Evolutionary conservation across 2,888 invertebrate genomes (phyloP).

Genomic region (Phorcus lineatus): DNA sequence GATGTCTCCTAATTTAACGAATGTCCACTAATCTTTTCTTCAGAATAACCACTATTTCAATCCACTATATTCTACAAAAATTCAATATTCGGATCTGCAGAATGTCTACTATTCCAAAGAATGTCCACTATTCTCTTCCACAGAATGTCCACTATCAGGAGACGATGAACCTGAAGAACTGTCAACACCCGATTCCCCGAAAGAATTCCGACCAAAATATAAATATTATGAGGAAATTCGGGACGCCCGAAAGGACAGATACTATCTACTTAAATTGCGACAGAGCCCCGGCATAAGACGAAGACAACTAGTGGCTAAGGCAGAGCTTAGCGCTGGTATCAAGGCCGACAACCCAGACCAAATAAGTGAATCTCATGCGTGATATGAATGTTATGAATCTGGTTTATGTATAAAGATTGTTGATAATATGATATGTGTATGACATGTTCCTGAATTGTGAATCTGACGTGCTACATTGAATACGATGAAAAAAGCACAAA

Average conservation of each 20-base stretch:
- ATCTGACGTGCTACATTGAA: too few relatives aligned
- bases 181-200: conserved; percentile 14
- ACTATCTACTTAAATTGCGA: conserved; percentile 57
- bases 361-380: conserved; percentile 46
- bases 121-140: background rate
- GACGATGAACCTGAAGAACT: conserved; percentile 30
- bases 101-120: too few relatives aligned
- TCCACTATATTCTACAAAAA: too few relatives aligned
- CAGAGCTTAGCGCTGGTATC: conserved; percentile 35
- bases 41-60: too few relatives aligned
- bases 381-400: background rate
- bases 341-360: conserved; percentile 31
- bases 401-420: too few relatives aligned
- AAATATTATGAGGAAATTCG: conserved; percentile 66
- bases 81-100: too few relatives aligned
- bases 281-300: conserved; percentile 65
- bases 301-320: conserved; percentile 54
- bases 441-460: too few relatives aligned
- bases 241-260: conserved; percentile 59
- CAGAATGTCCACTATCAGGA: conserved; percentile 31
- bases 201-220: conserved; percentile 64
- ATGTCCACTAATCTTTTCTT: too few relatives aligned
- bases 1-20: too few relatives aligned
- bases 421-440: too few relatives aligned
- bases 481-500: too few relatives aligned